These are phyloP conservation scores for Hypocryptadius cinnamomeus DNA, from an alignment of 2,113 vertebrate genomes.

Conservation along the genomic window DNA sequence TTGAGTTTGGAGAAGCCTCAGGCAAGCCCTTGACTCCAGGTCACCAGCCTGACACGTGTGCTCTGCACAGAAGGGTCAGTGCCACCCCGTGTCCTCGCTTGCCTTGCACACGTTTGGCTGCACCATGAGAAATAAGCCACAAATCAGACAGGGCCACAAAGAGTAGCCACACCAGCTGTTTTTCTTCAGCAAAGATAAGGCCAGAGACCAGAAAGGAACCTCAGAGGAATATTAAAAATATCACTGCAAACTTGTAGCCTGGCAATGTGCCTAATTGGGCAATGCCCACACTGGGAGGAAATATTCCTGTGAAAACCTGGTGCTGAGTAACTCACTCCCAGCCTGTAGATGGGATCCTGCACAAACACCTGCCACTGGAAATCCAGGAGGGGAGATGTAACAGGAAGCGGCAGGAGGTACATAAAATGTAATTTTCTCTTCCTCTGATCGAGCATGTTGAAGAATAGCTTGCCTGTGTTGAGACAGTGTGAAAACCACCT, in stretches of 20 bases:
- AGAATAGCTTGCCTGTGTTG: neutral
- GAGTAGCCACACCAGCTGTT: neutral
- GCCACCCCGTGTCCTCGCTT: fast-evolving
- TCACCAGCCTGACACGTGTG: neutral
- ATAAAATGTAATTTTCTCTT: slow-evolving; percentile 39
- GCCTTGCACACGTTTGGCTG: neutral
- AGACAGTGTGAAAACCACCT: neutral
- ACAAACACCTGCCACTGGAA: neutral
- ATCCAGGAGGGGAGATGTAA: neutral
- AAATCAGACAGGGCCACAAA: neutral
- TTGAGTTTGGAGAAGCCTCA: neutral
- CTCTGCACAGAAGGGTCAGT: neutral
- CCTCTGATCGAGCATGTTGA: neutral
- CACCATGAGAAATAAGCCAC: neutral
- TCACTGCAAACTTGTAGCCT: neutral
- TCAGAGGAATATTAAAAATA: slow-evolving; percentile 32
- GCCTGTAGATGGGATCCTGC: neutral
- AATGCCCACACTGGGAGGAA: neutral
- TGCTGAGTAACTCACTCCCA: neutral
- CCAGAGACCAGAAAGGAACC: neutral
- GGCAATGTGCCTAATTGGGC: slow-evolving; percentile 3
- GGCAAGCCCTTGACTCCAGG: neutral
- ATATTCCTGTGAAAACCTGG: neutral
- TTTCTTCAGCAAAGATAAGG: neutral
- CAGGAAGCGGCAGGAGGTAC: neutral